phyloP scores from a whole-genome alignment of 2,888 invertebrate species.

The Galeopsomyia nigrocyanea region DNA sequence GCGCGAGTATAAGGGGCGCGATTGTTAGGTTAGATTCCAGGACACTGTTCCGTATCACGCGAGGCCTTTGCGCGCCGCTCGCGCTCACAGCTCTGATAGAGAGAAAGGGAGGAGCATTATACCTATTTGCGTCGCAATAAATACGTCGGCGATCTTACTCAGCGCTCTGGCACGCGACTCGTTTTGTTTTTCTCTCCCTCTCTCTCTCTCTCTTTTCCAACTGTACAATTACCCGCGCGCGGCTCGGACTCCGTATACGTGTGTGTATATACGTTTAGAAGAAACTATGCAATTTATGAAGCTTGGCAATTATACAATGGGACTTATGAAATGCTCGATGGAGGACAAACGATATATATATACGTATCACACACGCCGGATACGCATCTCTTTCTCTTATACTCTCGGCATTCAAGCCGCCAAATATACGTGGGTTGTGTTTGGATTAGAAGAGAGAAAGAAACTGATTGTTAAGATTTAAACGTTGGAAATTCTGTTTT shows the following conservation, averaged over 20 bases:
- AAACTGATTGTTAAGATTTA: too few species aligned
- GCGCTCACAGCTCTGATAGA: slow-evolving; percentile 46
- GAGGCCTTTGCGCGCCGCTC: slow-evolving; percentile 30
- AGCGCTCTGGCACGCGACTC: slow-evolving; percentile 46
- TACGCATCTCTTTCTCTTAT: background rate
- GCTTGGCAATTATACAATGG: slow-evolving; percentile 43
- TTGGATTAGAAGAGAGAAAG: too few species aligned
- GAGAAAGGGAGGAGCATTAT: slow-evolving; percentile 50
- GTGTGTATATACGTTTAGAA: slow-evolving; percentile 9
- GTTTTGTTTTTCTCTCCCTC: slow-evolving; percentile 30
- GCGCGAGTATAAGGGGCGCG: slow-evolving; percentile 1
- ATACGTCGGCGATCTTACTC: slow-evolving; percentile 47
- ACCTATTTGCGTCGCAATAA: slow-evolving; percentile 49
- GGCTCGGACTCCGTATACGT: background rate
- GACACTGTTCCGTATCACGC: slow-evolving; percentile 56
- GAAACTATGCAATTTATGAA: slow-evolving; percentile 18
- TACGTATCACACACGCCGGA: background rate
- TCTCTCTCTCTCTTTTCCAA: slow-evolving; percentile 1
- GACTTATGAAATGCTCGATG: slow-evolving; percentile 26
- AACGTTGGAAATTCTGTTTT: too few species aligned
- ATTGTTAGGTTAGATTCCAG: slow-evolving; percentile 46
- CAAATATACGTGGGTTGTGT: too few species aligned
- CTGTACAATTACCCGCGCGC: slow-evolving; percentile 40
- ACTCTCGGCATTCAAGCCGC: too few species aligned
- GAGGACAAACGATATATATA: slow-evolving; percentile 26